Conservation (phyloP, 2,888 invertebrate species). For the Limenitis camilla region DNA sequence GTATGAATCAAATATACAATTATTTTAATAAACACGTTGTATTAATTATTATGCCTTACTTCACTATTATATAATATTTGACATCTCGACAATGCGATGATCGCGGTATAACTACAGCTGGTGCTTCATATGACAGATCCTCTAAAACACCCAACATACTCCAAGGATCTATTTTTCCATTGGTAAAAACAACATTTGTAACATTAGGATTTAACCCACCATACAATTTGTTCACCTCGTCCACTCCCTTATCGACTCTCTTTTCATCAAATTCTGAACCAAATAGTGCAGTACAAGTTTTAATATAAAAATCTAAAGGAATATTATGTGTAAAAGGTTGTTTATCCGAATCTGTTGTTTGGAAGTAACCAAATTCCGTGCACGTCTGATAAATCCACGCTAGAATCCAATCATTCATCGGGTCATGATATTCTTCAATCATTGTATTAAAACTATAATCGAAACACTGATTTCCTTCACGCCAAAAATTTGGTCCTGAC, state of each 20-base stretch:
- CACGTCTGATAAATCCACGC: slow-evolving; percentile 84
- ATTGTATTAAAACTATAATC: slow-evolving; percentile 47
- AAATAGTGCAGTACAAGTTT: slow-evolving; percentile 54
- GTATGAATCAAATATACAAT: slow-evolving; percentile 62
- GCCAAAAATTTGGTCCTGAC: slow-evolving; percentile 28
- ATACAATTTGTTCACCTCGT: slow-evolving; percentile 63
- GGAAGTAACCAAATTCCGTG: slow-evolving; percentile 84
- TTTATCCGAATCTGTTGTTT: slow-evolving; percentile 72
- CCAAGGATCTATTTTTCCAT: slow-evolving; percentile 77
- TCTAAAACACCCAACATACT: slow-evolving; percentile 66
- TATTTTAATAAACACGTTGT: slow-evolving; percentile 41
- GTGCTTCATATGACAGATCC: slow-evolving; percentile 54
- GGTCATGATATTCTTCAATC: slow-evolving; percentile 35
- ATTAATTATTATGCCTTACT: slow-evolving; percentile 10
- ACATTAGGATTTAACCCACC: slow-evolving; percentile 64
- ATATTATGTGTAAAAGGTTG: slow-evolving; percentile 75
- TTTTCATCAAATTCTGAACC: slow-evolving; percentile 50
- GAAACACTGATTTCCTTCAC: slow-evolving; percentile 40
- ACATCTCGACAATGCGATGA: slow-evolving; percentile 52
- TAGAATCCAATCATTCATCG: slow-evolving; percentile 33
- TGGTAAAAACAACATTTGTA: slow-evolving; percentile 72
- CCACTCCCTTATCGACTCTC: slow-evolving; percentile 50
- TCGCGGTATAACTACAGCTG: slow-evolving; percentile 47
- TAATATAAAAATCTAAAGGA: slow-evolving; percentile 52
- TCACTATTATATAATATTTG: background rate